These are phyloP conservation scores for Quadroppia sp. DNA, from an alignment of 2,888 invertebrate species.

Conservation along the genomic window DNA sequence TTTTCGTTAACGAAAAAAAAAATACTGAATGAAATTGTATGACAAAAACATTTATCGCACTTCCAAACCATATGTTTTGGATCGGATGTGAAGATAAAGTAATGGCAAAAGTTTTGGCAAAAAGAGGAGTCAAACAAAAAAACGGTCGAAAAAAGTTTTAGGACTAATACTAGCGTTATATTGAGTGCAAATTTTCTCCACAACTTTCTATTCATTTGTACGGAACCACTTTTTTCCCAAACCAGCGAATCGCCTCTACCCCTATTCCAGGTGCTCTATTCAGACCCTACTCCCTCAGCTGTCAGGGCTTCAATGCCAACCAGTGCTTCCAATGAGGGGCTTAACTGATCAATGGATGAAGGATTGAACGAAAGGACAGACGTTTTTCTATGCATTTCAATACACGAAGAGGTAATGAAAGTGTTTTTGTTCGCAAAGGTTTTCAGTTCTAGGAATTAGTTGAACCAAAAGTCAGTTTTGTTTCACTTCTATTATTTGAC, in stretches of 20 bases:
- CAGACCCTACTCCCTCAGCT: conserved; percentile 29
- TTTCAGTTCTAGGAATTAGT: not conserved
- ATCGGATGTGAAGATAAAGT: conserved; percentile 1
- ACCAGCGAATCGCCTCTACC: not conserved
- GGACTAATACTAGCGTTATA: not conserved
- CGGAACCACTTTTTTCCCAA: not conserved
- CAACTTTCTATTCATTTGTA: conserved; percentile 22
- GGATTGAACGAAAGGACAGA: conserved; percentile 24
- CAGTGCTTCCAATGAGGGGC: not conserved
- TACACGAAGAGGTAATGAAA: no score
- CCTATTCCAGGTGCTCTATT: conserved; percentile 31
- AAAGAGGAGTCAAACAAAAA: conserved; percentile 21
- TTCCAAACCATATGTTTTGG: conserved; percentile 33
- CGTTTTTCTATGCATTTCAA: not conserved
- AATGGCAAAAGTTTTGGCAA: conserved; percentile 6
- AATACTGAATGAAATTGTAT: not conserved
- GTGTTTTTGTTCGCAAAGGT: not conserved
- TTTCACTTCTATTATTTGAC: no score
- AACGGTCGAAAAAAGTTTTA: not conserved
- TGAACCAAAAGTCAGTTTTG: no score
- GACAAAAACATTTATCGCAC: not conserved
- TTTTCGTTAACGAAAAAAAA: no score
- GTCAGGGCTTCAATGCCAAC: conserved; percentile 21
- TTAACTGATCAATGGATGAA: not conserved
- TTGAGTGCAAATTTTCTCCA: conserved; percentile 10